Conservation (phyloP, 2,113 vertebrate genomes). For the Prietella phreatophila region DNA sequence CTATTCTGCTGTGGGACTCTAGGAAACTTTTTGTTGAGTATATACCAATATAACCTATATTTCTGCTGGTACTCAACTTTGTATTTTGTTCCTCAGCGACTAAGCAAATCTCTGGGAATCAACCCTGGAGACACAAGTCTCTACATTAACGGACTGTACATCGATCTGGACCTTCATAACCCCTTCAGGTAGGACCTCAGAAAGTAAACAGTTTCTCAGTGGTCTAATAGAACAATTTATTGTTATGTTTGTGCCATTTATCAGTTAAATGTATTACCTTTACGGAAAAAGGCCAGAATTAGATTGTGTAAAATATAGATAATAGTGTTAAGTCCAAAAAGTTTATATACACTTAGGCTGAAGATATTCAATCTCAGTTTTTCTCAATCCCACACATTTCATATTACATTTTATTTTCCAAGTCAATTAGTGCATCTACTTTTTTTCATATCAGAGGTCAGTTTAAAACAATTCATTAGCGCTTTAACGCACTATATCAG, state of each 20-base stretch:
- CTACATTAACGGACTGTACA: slow-evolving; percentile 87
- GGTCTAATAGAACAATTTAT: neutral
- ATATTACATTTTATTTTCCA: neutral
- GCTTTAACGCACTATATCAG: neutral
- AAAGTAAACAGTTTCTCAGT: neutral
- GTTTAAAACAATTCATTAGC: neutral
- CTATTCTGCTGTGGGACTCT: neutral
- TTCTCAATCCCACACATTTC: neutral
- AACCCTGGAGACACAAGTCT: slow-evolving; percentile 85
- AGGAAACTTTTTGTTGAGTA: neutral
- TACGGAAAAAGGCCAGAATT: neutral
- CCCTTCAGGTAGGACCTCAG: slow-evolving; percentile 83
- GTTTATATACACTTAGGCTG: neutral
- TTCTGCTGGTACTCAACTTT: neutral
- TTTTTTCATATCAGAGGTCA: neutral
- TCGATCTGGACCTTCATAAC: slow-evolving; percentile 85
- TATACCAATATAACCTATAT: neutral
- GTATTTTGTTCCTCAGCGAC: slow-evolving; percentile 71
- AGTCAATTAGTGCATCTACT: neutral
- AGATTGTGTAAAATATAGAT: neutral
- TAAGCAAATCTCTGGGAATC: slow-evolving; percentile 80
- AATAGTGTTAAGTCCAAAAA: neutral
- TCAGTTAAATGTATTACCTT: neutral
- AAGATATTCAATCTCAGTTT: neutral
- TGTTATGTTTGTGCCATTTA: neutral